Conservation (phyloP, 2,888 invertebrate species). For the Aphrophora alni region DNA sequence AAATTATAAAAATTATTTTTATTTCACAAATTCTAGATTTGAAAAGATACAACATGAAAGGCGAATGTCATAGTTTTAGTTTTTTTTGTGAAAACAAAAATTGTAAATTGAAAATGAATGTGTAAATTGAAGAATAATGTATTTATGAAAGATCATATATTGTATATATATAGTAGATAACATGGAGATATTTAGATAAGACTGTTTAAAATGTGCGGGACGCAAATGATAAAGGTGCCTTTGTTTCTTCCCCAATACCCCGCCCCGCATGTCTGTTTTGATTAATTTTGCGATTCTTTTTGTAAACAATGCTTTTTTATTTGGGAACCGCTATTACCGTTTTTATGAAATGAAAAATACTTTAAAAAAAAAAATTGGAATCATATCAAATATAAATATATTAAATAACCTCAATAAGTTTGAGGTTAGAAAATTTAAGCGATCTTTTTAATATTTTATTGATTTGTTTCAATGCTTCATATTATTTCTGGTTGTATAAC, state of each 20-base stretch:
- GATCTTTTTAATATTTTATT: too few relatives aligned
- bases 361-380: too few relatives aligned
- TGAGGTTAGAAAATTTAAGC: too few relatives aligned
- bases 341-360: too few relatives aligned
- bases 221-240: neutral
- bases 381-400: too few relatives aligned
- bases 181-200: neutral
- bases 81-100: neutral
- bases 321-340: neutral
- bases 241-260: neutral
- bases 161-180: conserved; percentile 6
- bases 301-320: neutral
- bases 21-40: neutral
- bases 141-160: neutral
- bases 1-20: conserved; percentile 7
- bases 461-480: too few relatives aligned
- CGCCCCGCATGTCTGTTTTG: neutral
- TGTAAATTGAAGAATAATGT: neutral
- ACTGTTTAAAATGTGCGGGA: conserved; percentile 6
- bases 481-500: too few relatives aligned
- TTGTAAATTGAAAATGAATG: neutral
- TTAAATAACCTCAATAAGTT: too few relatives aligned
- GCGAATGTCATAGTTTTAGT: neutral
- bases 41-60: neutral
- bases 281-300: neutral